Evolutionary conservation across 2,113 vertebrate genomes (phyloP), one percentile per base, ranked within the genome.

Genomic region (Hippolais icterina): DNA sequence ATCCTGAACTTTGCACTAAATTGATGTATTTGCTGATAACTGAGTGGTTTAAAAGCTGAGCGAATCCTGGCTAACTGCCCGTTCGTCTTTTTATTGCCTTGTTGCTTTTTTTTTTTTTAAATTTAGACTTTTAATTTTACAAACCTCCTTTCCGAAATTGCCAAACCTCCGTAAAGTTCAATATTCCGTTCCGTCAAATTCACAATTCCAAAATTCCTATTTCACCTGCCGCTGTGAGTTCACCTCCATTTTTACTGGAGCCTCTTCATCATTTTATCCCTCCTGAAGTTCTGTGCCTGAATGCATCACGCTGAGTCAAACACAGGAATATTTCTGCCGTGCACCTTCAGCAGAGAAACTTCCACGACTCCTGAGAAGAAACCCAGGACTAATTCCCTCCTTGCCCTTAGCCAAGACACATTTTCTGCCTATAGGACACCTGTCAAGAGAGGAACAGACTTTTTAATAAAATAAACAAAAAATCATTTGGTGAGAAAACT

Each of bases 381-480:
- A 75, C 70, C 91, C 97, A 94, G 96, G 91, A 78, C 89, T 89
- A 53, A 78, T 82, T 95, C 94, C 91, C 83, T 76, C n/a, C 4
- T 17, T 42, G 63, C 60, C 94, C 75, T 44, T 25, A 33, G 93
- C 87, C 72, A 80, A 70, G 71, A 71, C 24, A 29, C 33, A 8
- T 50, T 78, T 94, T 72, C 95, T 44, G 74, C 42, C 7, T 84
- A 15, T 63, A 13, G 94, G 97, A 98, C 97, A 98, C 98, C 98
- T 98, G 97, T 97, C 96, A 87, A 29, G 37, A 87, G 90, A 96
- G 97, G 96, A 97, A 96, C 96, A 95, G 97, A 46, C 89, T 88
- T 93, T 46, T 89, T 69, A 83, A 70, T 94, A 96, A 95, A 96
- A 94, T 98, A 98, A 98, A 98, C 98, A 98, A 89, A 92, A 93